Evolutionary conservation across 1,140 invertebrate genomes (phyloP).

Genomic region (Neodiprion virginianus): DNA sequence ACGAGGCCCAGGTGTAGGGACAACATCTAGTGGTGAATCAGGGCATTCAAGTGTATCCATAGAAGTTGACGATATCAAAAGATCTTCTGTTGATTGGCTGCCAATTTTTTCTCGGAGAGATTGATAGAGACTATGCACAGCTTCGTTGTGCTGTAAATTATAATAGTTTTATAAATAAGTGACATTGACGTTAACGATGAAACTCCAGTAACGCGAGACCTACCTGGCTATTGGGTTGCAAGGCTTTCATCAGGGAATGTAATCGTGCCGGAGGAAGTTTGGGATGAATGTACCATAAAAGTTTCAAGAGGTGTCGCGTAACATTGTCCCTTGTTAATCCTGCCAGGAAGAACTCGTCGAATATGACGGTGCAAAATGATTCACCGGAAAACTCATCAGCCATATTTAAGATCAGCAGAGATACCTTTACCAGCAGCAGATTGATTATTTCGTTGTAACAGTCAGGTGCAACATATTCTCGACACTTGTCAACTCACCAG

Average conservation of each 20-base stretch:
- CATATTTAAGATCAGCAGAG: constrained; percentile 81
- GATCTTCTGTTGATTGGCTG: constrained; percentile 68
- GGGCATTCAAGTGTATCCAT: constrained; percentile 74
- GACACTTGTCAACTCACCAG: constrained; percentile 63
- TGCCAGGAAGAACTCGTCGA: constrained; percentile 96
- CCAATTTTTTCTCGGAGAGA: constrained; percentile 80
- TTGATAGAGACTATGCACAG: constrained; percentile 82
- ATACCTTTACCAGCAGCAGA: constrained; percentile 66
- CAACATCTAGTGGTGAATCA: constrained; percentile 85
- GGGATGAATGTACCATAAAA: constrained; percentile 91
- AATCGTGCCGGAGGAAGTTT: constrained; percentile 82
- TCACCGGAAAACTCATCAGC: constrained; percentile 92
- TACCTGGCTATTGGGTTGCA: constrained; percentile 78
- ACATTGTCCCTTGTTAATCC: constrained; percentile 90
- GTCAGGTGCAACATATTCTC: too few species aligned
- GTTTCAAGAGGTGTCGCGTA: constrained; percentile 89
- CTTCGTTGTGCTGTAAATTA: constrained; percentile 79
- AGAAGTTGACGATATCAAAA: constrained; percentile 62
- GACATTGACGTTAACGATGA: constrained; percentile 21
- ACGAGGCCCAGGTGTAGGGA: constrained; percentile 72
- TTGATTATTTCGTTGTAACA: background rate
- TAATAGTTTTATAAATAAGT: constrained; percentile 22
- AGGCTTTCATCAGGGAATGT: constrained; percentile 84
- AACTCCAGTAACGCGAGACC: constrained; percentile 22
- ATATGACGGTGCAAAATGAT: constrained; percentile 94